Base-by-base conservation (phyloP, 2,113 vertebrate genomes). In the Anser brachyrhynchus region DNA sequence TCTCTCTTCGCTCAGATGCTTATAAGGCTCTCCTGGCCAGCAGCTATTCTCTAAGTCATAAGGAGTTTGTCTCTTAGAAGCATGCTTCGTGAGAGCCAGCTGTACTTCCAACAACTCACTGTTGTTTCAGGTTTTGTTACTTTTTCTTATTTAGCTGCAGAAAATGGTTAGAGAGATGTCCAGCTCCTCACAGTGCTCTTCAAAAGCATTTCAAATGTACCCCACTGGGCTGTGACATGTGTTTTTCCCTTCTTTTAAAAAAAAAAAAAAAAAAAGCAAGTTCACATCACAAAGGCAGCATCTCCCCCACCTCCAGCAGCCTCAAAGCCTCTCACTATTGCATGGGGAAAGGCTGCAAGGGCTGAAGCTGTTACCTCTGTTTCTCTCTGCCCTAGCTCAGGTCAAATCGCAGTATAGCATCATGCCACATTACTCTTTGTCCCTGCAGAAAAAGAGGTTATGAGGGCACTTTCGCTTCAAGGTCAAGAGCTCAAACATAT, bases 111-210 rank as follows among this genome's bases (percentile, higher is more conserved):
- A 14, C 51, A 52, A 26, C 51, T 78, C 26, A 2, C 49, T n/a
- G 9, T 65, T 84, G 13, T 65, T 89, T 91, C 26, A 26, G 29
- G 35, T 21, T 92, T 95, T 72, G 35, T 33, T 84, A 43, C n/a
- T 43, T 81, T 92, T 84, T 69, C 35, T 73, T 67, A 79, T 87
- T 91, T 77, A 91, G 44, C n/a, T 58, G 75, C 37, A 77, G 66
- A 86, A 95, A 71, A 79, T n/a, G 17, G 31, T 37, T 79, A 54
- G 35, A 82, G 33, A 57, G 49, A 55, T 41, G n/a, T 73, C 46
- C 80, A 55, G 65, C 39, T 69, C 29, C 75, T 74, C 67, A 65
- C 29, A 49, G 33, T n/a, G 66, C 31, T 41, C 83, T 82, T 89
- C 70, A 82, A 79, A 89, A 86, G 5, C 17, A 46, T 89, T 92